Evolutionary conservation across 2,888 invertebrate genomes (phyloP).

Genomic region (Hylaea fasciaria): DNA sequence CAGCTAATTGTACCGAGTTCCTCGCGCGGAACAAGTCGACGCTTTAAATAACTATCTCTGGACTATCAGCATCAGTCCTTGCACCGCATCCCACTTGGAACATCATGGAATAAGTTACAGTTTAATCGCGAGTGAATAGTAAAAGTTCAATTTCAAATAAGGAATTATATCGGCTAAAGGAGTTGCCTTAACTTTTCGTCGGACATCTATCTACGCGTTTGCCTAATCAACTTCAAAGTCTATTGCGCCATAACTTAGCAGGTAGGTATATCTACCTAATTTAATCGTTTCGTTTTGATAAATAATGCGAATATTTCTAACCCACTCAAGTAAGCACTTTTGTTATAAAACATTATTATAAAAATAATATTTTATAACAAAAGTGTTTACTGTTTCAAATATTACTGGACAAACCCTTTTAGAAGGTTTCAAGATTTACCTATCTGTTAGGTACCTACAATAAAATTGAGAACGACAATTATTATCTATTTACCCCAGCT

Average conservation of each 20-base stretch:
- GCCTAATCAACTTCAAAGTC: slow-evolving; percentile 12
- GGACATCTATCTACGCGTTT: slow-evolving; percentile 5
- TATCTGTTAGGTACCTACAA: no score
- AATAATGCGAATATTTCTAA: neutral
- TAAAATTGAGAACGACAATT: no score
- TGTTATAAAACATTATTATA: no score
- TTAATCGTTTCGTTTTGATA: slow-evolving; percentile 7
- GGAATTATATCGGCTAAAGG: slow-evolving; percentile 5
- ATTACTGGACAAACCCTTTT: no score
- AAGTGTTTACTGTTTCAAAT: no score
- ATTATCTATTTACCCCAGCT: no score
- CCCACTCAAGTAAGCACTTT: no score
- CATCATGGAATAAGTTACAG: slow-evolving; percentile 38
- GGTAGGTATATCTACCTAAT: neutral
- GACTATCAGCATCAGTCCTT: slow-evolving; percentile 65
- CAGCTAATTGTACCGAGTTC: slow-evolving; percentile 70
- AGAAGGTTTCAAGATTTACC: no score
- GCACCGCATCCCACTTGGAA: slow-evolving; percentile 46
- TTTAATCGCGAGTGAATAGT: slow-evolving; percentile 46
- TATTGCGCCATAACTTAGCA: neutral
- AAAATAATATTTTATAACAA: no score
- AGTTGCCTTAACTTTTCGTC: neutral
- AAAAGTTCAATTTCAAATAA: slow-evolving; percentile 7
- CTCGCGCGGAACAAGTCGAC: slow-evolving; percentile 70
- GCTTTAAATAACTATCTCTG: slow-evolving; percentile 75